These are phyloP conservation scores for Contarinia nasturtii DNA, from an alignment of 1,140 invertebrate genomes.

Conservation along the genomic window DNA sequence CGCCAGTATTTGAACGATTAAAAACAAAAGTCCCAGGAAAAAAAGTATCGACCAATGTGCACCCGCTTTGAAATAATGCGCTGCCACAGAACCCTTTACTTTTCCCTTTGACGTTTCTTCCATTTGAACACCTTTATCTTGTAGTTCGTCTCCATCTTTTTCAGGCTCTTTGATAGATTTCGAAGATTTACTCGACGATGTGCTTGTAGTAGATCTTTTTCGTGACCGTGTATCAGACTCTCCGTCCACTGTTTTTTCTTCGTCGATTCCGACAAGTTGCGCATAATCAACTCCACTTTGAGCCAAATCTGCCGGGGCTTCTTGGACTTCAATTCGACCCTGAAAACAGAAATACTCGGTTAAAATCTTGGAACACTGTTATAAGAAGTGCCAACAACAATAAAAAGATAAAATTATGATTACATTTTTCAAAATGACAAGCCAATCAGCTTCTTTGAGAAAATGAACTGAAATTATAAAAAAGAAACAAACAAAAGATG, in stretches of 20 bases:
- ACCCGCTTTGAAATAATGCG: conserved; percentile 30
- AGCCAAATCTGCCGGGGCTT: conserved; percentile 41
- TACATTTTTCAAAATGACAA: conserved; percentile 53
- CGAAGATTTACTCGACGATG: not conserved
- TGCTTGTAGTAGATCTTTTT: not conserved
- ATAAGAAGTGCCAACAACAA: conserved; percentile 33
- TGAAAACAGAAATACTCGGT: too few species aligned
- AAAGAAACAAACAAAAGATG: too few species aligned
- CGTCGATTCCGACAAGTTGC: conserved; percentile 14
- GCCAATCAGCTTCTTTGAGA: conserved; percentile 46
- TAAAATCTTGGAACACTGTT: not conserved
- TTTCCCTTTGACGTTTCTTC: conserved; percentile 5
- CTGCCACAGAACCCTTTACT: conserved; percentile 6
- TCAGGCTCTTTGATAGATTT: not conserved
- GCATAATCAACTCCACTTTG: conserved; percentile 39
- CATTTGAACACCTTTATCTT: conserved; percentile 1
- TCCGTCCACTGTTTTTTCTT: conserved; percentile 13
- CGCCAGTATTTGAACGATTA: conserved; percentile 38
- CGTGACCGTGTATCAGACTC: conserved; percentile 1
- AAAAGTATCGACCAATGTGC: conserved; percentile 23
- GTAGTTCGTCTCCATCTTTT: not conserved
- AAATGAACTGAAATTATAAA: conserved; percentile 68
- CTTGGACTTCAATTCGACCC: conserved; percentile 33
- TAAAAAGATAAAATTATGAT: not conserved
- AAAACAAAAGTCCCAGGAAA: conserved; percentile 26